phyloP scores from a whole-genome alignment of 2,797 vertebrate species.

The Tachyglossus aculeatus region DNA sequence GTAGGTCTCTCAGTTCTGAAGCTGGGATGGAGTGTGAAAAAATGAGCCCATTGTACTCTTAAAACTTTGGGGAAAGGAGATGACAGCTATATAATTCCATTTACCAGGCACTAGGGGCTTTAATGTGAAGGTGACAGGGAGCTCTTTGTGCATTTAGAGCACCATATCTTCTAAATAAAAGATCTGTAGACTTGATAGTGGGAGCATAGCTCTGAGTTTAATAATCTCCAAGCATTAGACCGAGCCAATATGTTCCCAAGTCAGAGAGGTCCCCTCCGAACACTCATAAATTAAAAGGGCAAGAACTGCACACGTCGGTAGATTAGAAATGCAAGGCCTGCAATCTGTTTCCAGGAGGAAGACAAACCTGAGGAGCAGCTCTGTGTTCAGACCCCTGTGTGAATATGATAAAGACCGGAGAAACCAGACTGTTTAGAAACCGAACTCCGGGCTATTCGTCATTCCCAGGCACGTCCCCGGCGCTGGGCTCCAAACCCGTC shows the following conservation, averaged over 20 bases:
- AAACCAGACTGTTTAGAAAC: slow-evolving; percentile 1
- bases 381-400: slow-evolving; percentile 1
- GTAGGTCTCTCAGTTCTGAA: slow-evolving; percentile 81
- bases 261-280: slow-evolving; percentile 70
- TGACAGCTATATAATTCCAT: slow-evolving; percentile 85
- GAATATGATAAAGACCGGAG: slow-evolving; percentile 5
- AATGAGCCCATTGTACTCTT: slow-evolving; percentile 82
- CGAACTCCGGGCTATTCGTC: slow-evolving; percentile 32
- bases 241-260: slow-evolving; percentile 78
- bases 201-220: slow-evolving; percentile 76
- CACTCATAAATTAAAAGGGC: slow-evolving; percentile 74
- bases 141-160: slow-evolving; percentile 82
- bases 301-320: slow-evolving; percentile 39
- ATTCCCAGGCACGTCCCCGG: slow-evolving; percentile 11
- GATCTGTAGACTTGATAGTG: slow-evolving; percentile 81
- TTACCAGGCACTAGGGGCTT: slow-evolving; percentile 82
- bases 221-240: slow-evolving; percentile 81
- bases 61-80: slow-evolving; percentile 84
- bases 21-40: slow-evolving; percentile 78
- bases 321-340: slow-evolving; percentile 67
- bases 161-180: slow-evolving; percentile 84
- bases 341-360: slow-evolving; percentile 21
- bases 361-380: slow-evolving; percentile 41
- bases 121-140: slow-evolving; percentile 80
- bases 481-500: slow-evolving; percentile 30